phyloP scores from a whole-genome alignment of 2,797 vertebrate species.

The Podarcis siculus region DNA sequence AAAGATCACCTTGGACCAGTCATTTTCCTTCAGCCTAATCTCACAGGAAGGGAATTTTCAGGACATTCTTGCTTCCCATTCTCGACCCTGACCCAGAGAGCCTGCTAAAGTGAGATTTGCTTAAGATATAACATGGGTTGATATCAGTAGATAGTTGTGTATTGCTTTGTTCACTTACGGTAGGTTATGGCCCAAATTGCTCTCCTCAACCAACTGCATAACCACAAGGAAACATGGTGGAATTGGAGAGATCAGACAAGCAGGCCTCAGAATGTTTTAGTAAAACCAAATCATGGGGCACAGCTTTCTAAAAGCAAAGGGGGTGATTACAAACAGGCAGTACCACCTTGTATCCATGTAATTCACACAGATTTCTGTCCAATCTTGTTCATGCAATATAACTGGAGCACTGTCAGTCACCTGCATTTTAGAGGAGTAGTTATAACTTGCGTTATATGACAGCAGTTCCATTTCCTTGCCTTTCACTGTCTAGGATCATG shows the following conservation, averaged over 20 bases:
- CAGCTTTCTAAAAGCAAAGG: not conserved
- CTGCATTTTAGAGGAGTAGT: constrained; percentile 20
- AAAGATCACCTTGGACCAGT: not conserved
- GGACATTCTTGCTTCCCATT: not conserved
- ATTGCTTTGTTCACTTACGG: not conserved
- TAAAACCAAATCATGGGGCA: not conserved
- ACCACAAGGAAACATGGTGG: not conserved
- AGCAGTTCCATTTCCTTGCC: not conserved
- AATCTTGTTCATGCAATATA: constrained; percentile 17
- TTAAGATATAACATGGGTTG: not conserved
- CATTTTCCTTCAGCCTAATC: not conserved
- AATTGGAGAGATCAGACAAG: not conserved
- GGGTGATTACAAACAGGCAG: not conserved
- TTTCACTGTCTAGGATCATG: not conserved
- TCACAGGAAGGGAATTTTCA: not conserved
- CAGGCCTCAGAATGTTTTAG: not conserved
- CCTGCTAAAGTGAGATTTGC: not conserved
- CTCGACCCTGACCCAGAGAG: not conserved
- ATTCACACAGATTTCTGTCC: not conserved
- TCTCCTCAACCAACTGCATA: not conserved
- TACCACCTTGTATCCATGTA: not conserved
- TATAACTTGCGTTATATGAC: not conserved
- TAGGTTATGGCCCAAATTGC: not conserved
- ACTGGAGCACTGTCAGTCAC: not conserved
- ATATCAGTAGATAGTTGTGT: not conserved